A percentile compares a stretch with the other conserved stretches of the same genome.
Evolutionary conservation across 2,797 vertebrate species (phyloP).

Genomic region (Cyprinella venusta): DNA sequence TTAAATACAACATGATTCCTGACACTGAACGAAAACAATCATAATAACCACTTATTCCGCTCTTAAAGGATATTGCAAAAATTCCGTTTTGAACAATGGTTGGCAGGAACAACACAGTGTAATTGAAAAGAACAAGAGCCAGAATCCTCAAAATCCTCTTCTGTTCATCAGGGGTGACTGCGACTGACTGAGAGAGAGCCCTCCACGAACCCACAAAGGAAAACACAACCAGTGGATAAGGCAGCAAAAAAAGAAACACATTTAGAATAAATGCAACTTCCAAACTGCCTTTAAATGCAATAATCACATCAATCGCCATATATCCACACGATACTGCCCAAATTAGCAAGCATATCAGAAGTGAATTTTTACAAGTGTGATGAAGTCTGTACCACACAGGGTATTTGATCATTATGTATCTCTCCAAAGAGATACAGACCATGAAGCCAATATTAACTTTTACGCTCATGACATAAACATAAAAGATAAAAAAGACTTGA

Average conservation of each 20-base stretch:
- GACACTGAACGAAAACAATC: background rate
- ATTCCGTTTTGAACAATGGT: background rate
- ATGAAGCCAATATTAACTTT: slow-evolving; percentile 51
- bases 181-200: slow-evolving; percentile 42
- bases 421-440: slow-evolving; percentile 54
- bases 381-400: slow-evolving; percentile 57
- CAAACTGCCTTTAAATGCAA: background rate
- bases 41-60: background rate
- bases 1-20: slow-evolving; percentile 40
- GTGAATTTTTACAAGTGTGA: slow-evolving; percentile 29
- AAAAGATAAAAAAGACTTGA: background rate
- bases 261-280: background rate
- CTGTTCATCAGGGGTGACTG: slow-evolving; percentile 43
- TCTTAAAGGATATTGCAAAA: background rate
- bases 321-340: slow-evolving; percentile 14
- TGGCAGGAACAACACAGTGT: slow-evolving; percentile 47
- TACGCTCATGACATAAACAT: slow-evolving; percentile 17
- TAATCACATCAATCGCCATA: background rate
- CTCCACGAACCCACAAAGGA: slow-evolving; percentile 46
- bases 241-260: slow-evolving; percentile 22
- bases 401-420: slow-evolving; percentile 56
- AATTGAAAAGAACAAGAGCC: slow-evolving; percentile 49
- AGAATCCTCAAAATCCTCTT: slow-evolving; percentile 51
- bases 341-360: slow-evolving; percentile 23
- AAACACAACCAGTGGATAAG: slow-evolving; percentile 56